Percentiles rank a stretch among this genome's conserved stretches.
Evolutionary conservation across 2,888 invertebrate genomes (phyloP).

Genomic region (Disparrhopalites patrizii): DNA sequence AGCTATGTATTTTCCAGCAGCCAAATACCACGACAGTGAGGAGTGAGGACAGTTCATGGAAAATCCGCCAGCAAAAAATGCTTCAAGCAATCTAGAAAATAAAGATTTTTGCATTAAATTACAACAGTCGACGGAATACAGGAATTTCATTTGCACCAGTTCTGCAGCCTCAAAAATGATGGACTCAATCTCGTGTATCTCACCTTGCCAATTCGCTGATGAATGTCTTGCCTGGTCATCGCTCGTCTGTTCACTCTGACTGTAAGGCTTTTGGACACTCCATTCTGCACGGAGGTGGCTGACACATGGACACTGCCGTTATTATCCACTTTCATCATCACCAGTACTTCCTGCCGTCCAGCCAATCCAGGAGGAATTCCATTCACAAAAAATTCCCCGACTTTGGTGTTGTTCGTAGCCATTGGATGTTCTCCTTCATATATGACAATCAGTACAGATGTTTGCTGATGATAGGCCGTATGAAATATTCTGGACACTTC

Average conservation of each 20-base stretch:
- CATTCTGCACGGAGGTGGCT: conserved; percentile 4
- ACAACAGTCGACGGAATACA: too few relatives aligned
- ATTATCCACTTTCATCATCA: conserved; percentile 1
- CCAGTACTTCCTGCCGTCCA: not conserved
- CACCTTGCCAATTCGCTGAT: not conserved
- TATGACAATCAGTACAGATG: conserved; percentile 2
- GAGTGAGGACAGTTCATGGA: too few relatives aligned
- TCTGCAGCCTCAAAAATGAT: too few relatives aligned
- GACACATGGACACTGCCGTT: not conserved
- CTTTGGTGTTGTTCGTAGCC: not conserved
- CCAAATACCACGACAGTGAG: too few relatives aligned
- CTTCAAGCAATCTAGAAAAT: too few relatives aligned
- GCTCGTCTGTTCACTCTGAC: not conserved
- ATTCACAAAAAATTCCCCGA: conserved; percentile 12
- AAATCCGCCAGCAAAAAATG: too few relatives aligned
- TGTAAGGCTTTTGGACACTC: not conserved
- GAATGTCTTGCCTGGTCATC: not conserved
- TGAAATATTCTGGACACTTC: not conserved
- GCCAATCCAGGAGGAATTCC: conserved; percentile 6
- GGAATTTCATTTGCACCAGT: too few relatives aligned
- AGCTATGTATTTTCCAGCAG: too few relatives aligned
- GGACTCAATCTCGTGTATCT: too few relatives aligned
- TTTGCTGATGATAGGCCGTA: not conserved
- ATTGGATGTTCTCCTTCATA: conserved; percentile 5
- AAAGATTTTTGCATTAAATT: too few relatives aligned